Evolutionary conservation across 2,888 invertebrate species (phyloP), one percentile per base, ranked within the genome.

Genomic region (Cryptocephalus moraei): DNA sequence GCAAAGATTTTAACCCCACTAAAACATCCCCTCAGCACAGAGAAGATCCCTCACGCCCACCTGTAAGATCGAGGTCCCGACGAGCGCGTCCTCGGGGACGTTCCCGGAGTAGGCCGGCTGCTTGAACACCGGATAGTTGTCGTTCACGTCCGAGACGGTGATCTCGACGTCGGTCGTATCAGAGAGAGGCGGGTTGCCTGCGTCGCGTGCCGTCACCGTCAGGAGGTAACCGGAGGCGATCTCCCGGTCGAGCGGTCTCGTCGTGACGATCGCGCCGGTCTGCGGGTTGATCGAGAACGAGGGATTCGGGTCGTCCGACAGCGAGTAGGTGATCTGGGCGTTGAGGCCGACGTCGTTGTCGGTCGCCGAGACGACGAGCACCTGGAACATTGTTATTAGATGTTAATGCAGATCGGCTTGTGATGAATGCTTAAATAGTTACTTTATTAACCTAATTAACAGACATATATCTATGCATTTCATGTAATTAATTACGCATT

Each of bases 141-240:
- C 97, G 65, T 99, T 99, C 0, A 95, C 91, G 66, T 99, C 99
- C 0, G 88, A 86, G 0, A 99, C 85, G 0, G 90, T 86, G 56
- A 99, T 91, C 68, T 96, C 94, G 0, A 99, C 87, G 62, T 94
- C 93, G 0, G 96, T 95, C 0, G 92, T 93, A 63, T 96, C 95
- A 1, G 90, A 88, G 11, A 93, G 72, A 0, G 92, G 82, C 0
- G 95, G 95, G 36, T 81, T 80, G 1, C 97, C 97, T 1, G 93
- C 91, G 68, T 97, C 97, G 52, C 82, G 81, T 0, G 95, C 97
- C 0, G 89, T 92, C 1, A 97, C 92, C 0, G 91, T 91, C 34
- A 97, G 70, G 8, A 93, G 74, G 67, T 93, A 96, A 0, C 89
- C 84, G 54, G 80, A 80, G 56, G 77, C 76, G 11, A 81, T 77